Base-by-base conservation (phyloP, 2,113 vertebrate genomes). In the Bubo scandiacus region DNA sequence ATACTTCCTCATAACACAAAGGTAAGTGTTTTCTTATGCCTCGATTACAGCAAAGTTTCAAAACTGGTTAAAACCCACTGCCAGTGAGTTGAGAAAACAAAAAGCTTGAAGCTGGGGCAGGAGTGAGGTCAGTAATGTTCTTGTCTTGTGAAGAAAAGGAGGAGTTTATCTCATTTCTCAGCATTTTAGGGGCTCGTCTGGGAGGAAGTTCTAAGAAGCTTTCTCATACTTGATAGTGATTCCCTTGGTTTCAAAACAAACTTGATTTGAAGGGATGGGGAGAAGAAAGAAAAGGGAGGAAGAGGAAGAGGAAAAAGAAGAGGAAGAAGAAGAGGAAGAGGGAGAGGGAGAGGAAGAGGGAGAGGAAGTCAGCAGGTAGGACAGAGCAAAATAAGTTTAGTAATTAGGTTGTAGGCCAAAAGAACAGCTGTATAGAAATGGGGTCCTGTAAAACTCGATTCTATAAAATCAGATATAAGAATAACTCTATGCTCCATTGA, bases 321-420 rank as follows among this genome's bases (percentile, higher is more conserved):
- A 20, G 16, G 9, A 83, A 54, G 4, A 14, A 9, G 20, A 58
- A 43, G 21, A 6, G 4, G 16, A 47, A 38, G 6, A 18, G 5
- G 12, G 52, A 55, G 13, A 42, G 18, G 26, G 52, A 55, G 13
- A 42, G 20, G 26, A 68, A 75, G 13, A 19, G 6, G 3, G 7
- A 61, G 8, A 4, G 62, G 10, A 40, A 10, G 3, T 62, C 8
- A 23, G 1, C 3, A 54, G 2, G 3, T 36, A 54, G 7, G 12
- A 51, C 15, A 82, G 15, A 93, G 32, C 5, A 62, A 74, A 72
- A 75, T 34, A 79, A 59, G 4, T 5, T 36, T 51, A 40, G 9
- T 13, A 58, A 61, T 15, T 15, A 6, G 3, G 4, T 47, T 43
- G 16, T 19, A 55, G 18, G 5, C 16, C 27, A 38, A 67, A 89